Evolutionary conservation across 1,140 invertebrate species (phyloP).

Genomic region (Eufriesea mexicana): DNA sequence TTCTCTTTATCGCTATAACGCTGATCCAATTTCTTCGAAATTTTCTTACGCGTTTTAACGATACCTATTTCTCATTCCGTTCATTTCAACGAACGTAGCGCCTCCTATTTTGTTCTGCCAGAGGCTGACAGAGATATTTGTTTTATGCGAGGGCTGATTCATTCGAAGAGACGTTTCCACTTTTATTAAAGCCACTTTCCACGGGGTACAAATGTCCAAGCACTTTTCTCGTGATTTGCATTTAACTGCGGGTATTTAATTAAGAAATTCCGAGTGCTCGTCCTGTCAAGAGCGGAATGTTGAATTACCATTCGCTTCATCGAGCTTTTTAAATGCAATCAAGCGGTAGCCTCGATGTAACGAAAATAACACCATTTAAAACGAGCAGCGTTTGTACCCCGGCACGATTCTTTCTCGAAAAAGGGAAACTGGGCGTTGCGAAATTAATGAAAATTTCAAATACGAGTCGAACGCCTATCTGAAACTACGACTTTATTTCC

Average conservation of each 20-base stretch:
- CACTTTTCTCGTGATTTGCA: conserved; percentile 5
- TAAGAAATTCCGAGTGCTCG: conserved; percentile 56
- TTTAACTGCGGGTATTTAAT: conserved; percentile 47
- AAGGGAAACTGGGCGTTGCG: not conserved
- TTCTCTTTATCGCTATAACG: no score
- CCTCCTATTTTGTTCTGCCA: not conserved
- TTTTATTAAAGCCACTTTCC: not conserved
- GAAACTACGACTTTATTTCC: not conserved
- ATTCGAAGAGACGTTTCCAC: not conserved
- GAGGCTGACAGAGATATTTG: not conserved
- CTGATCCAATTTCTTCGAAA: not conserved
- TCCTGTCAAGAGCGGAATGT: conserved; percentile 2
- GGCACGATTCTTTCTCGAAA: no score
- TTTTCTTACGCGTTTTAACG: no score
- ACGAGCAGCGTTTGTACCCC: no score
- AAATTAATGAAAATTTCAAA: not conserved
- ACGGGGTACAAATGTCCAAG: not conserved
- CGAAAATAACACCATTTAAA: not conserved
- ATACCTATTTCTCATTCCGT: not conserved
- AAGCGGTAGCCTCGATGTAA: not conserved
- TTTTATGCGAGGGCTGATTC: not conserved
- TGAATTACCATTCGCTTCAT: conserved; percentile 40
- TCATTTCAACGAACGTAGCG: no score
- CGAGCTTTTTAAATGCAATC: not conserved
- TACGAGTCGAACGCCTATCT: not conserved